Base-by-base conservation (phyloP, 2,797 vertebrate genomes). In the Yasuhikotakia modesta region DNA sequence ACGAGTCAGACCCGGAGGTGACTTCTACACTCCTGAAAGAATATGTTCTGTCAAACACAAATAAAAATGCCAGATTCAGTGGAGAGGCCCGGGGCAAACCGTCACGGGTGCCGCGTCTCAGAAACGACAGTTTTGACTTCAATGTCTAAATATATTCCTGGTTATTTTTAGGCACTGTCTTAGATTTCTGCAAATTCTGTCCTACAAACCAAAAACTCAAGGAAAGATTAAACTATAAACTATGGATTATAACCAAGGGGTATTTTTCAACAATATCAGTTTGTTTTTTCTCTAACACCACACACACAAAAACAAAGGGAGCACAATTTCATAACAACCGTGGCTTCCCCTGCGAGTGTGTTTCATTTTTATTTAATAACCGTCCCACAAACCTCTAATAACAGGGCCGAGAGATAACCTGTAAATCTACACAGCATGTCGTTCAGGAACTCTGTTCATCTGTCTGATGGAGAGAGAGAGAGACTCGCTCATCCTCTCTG, bases 301-400 rank as follows among this genome's bases (percentile, higher is more conserved):
- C 14, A 43, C 30, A 43, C 1, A 5, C 5, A 32, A 61, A 61
- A 53, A 65, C 35, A 8, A 65, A 22, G 27, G 21, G n/a, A n/a
- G n/a, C n/a, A 5, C 8, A 22, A 7, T 35, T 46, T 53, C 76
- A 55, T 46, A 71, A 61, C 66, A 39, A 69, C 57, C 6, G 11
- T 57, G 57, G 30, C 69, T 80, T 78, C 73, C 69, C 57, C 0
- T 43, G 3, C 30, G 30, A 14, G 58, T 55, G 71, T 22, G 48
- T 71, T 73, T 72, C 76, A 68, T 82, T 57, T 61, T 74, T 82
- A 73, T 81, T 76, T 71, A 79, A 78, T 72, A 76, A 82, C 46
- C 24, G 24, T 43, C 55, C 19, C n/a, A 30, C 27, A 70, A 22
- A 58, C 57, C 14, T 7, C 22, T 16, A 24, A 24, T 24, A 30